Evolutionary conservation across 1,140 invertebrate species (phyloP), one percentile per base, ranked within the genome.

Genomic region (Callitettix versicolor): DNA sequence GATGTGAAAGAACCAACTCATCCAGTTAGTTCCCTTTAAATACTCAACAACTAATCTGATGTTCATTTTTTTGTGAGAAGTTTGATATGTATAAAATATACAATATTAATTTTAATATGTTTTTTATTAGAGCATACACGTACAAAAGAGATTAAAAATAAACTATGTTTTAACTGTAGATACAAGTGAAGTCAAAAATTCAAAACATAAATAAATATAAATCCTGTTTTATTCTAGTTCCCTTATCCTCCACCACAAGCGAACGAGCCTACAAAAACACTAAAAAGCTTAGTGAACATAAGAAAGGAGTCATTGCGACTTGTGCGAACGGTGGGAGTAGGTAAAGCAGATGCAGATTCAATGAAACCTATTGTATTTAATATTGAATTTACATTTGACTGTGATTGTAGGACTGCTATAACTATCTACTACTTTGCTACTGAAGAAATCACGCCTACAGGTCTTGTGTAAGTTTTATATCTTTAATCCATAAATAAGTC

Each of bases 331-430:
- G 11, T 56, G 24, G 49, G 41, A 49, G 50, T 53, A 33, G 44
- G 59, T 59, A 59, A 59, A 58, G 60, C 73, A 64, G 71, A 76
- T 58, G 70, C 72, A 11, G 66, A 71, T 40, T 73, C 79, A 56
- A 78, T 76, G 26, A 83, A 81, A 63, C 71, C 76, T 34, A 76
- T 76, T 58, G 77, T 77, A 53, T 98, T 95, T 65, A 97, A 95
- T 67, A 88, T 98, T 64, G 95, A 98, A 74, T 98, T 99, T 67
- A 91, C 83, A 3, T 98, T 98, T 77, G 95, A 99, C 68, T 87
- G 88, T 68, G 95, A 99, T 73, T 88, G 89, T 3, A 78, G 86
- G 65, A 96, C 93, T 74, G 82, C 87, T 15, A 94, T 98, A 47
- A 95, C 89, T 36, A 84, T 99, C 57, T 89, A 90, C 71, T 97